A percentile compares a stretch with the other conserved stretches of the same genome.
phyloP scores from a whole-genome alignment of 2,113 vertebrate genomes.

The Microtus oregoni region DNA sequence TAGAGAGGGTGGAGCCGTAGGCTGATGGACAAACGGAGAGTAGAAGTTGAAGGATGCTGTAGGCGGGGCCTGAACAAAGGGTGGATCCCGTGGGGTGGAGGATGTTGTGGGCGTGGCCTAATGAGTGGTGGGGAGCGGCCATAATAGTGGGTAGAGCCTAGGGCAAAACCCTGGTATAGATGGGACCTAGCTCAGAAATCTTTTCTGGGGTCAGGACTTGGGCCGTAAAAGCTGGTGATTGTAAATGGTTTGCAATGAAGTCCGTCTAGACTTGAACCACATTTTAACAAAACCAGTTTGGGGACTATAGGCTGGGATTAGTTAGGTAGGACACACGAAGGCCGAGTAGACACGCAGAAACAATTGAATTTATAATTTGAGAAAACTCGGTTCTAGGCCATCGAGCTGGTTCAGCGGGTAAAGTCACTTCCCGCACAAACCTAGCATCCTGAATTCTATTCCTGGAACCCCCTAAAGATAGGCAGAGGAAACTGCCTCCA shows the following conservation, averaged over 20 bases:
- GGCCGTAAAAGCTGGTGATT: neutral
- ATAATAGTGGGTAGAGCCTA: no score
- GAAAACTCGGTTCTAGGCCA: neutral
- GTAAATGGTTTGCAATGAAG: neutral
- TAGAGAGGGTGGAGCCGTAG: neutral
- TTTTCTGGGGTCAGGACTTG: neutral
- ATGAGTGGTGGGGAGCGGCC: neutral
- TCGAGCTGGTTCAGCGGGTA: neutral
- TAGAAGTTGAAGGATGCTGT: neutral
- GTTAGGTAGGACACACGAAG: neutral
- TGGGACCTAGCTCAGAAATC: neutral
- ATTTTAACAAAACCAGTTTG: slow-evolving; percentile 3
- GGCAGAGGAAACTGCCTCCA: neutral
- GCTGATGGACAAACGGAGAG: neutral
- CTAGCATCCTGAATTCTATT: neutral
- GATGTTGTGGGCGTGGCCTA: neutral
- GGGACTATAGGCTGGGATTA: neutral
- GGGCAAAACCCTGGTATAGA: neutral
- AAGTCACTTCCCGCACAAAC: neutral
- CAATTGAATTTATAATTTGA: neutral
- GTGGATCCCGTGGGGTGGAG: neutral
- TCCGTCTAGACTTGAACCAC: neutral
- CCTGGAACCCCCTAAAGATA: no score
- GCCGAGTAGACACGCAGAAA: neutral
- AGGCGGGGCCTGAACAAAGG: neutral